Evolutionary conservation across 2,113 vertebrate genomes (phyloP), one percentile per base, ranked within the genome.

Genomic region (Burhinus bistriatus): DNA sequence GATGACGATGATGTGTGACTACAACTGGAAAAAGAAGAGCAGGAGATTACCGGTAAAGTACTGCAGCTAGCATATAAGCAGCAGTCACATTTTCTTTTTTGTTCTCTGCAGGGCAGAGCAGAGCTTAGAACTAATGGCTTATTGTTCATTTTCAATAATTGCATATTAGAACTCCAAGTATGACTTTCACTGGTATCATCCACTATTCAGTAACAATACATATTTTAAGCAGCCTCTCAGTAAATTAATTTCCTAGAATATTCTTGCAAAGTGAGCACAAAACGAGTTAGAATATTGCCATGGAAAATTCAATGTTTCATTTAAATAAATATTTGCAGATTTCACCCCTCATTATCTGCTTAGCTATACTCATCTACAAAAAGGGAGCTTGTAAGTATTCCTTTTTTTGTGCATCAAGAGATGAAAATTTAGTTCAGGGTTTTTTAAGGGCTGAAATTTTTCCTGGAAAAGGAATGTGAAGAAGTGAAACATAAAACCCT

Each of bases 141-240:
- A 76, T 91, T 92, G 86, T 94, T 90, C 52, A 87, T 87, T 95
- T 93, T 96, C 89, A 95, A 52, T 91, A 92, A 95, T 65, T 75
- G 73, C 77, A 42, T 89, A 91, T 95, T 87, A 91, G 84, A 91
- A 83, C 40, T 80, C 61, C 1, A 22, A 89, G 36, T 79, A 91
- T 69, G 54, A 72, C 36, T 91, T 93, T 87, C 49, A 75, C 36
- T 65, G 38, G 34, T 82, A 83, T 86, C 55, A 93, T 79, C 61
- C 25, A 61, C 87, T 87, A 61, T 89, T 89, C 47, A 57, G 52
- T 69, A 79, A 91, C 42, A 91, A 89, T 75, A 78, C 61, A 57
- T 87, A 88, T 89, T 90, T 95, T 89, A 87, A 92, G 38, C 55
- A 86, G 36, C 25, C 18, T 68, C 44, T 84, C 61, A 89, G 77